phyloP scores from a whole-genome alignment of 1,140 invertebrate genomes.

The Episyrphus balteatus region DNA sequence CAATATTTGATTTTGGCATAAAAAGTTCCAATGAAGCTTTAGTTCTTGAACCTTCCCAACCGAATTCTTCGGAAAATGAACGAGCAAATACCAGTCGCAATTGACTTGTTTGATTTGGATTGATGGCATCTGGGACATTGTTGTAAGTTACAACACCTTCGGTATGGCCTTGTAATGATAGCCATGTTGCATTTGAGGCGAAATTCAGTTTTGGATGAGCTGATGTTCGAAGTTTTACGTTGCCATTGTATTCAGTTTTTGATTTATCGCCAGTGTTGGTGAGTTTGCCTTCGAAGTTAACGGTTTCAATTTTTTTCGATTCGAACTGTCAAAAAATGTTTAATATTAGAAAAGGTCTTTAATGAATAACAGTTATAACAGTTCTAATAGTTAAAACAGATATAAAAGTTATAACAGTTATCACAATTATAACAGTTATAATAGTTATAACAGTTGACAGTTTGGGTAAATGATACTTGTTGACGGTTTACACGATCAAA shows the following conservation, averaged over 20 bases:
- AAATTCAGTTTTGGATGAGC: slow-evolving; percentile 67
- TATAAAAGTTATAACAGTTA: too few species aligned
- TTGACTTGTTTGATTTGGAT: slow-evolving; percentile 45
- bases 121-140: slow-evolving; percentile 24
- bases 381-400: too few species aligned
- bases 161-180: slow-evolving; percentile 27
- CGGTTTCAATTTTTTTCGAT: slow-evolving; percentile 50
- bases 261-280: slow-evolving; percentile 47
- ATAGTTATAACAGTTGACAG: too few species aligned
- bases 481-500: too few species aligned
- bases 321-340: slow-evolving; percentile 46
- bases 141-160: slow-evolving; percentile 29
- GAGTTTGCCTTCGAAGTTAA: slow-evolving; percentile 53
- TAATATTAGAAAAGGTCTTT: neutral
- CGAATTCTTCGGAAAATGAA: slow-evolving; percentile 33
- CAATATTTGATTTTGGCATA: slow-evolving; percentile 34
- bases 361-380: too few species aligned
- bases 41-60: slow-evolving; percentile 29
- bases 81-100: slow-evolving; percentile 44
- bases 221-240: slow-evolving; percentile 54
- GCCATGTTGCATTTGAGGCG: slow-evolving; percentile 44
- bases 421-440: too few species aligned
- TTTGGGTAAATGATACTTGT: too few species aligned
- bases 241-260: slow-evolving; percentile 49
- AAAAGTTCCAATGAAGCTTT: slow-evolving; percentile 31